Evolutionary conservation across 2,113 vertebrate species (phyloP).

Genomic region (Aptenodytes forsteri): DNA sequence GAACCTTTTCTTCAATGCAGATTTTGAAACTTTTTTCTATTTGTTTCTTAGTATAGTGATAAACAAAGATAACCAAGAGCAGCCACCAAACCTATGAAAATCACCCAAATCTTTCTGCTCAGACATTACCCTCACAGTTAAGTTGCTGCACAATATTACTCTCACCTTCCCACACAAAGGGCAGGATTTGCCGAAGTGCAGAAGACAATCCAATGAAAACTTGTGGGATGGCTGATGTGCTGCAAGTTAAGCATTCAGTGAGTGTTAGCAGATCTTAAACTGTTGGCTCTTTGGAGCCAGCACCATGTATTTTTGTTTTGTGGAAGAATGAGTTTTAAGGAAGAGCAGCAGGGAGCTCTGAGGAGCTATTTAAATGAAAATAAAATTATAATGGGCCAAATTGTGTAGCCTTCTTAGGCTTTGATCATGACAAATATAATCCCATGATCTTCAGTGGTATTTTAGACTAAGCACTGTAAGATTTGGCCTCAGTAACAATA

Average conservation of each 20-base stretch:
- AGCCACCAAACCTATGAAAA: neutral
- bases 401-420: neutral
- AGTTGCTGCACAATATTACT: neutral
- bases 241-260: neutral
- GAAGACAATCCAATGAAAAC: neutral
- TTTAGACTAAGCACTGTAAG: neutral
- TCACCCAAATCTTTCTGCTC: neutral
- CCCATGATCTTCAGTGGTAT: neutral
- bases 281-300: neutral
- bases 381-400: neutral
- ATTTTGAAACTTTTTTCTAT: neutral
- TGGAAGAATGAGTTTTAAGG: neutral
- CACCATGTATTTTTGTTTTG: neutral
- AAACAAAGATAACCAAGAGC: neutral
- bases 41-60: neutral
- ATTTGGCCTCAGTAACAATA: neutral
- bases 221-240: neutral
- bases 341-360: neutral
- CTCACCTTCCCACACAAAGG: neutral
- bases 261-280: neutral
- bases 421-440: neutral
- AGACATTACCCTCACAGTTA: neutral
- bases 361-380: neutral
- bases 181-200: neutral
- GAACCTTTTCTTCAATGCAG: neutral